Conservation (phyloP, 2,888 invertebrate species). For the Lasius platythorax region DNA sequence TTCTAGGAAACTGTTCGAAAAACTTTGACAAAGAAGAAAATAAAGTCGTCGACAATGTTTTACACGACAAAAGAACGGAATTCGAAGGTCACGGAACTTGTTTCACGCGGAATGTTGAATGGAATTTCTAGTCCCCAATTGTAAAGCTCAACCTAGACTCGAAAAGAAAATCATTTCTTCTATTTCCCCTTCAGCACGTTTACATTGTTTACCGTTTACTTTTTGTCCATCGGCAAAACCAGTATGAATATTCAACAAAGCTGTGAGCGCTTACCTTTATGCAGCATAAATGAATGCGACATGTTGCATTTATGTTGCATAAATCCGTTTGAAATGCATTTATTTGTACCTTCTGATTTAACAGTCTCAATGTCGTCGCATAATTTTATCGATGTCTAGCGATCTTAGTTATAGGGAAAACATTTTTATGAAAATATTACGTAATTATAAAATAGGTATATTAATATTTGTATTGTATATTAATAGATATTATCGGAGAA, state of each 20-base stretch:
- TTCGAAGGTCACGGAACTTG: constrained; percentile 55
- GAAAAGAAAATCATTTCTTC: background rate
- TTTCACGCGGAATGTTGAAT: background rate
- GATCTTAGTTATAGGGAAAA: background rate
- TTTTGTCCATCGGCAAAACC: background rate
- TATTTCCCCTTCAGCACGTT: background rate
- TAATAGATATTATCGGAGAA: too few species aligned
- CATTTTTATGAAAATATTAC: background rate
- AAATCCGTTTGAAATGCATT: background rate
- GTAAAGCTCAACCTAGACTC: background rate
- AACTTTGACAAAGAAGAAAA: background rate
- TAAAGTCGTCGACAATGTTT: background rate
- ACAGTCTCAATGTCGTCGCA: background rate
- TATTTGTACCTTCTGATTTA: background rate
- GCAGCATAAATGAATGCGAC: background rate
- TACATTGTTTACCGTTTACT: background rate
- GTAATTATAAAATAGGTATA: background rate
- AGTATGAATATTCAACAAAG: background rate
- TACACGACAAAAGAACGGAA: background rate
- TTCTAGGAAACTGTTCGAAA: background rate
- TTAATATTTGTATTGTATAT: background rate
- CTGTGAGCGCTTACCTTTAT: background rate
- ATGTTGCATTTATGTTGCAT: background rate
- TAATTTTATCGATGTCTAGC: background rate
- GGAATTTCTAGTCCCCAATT: constrained; percentile 23